phyloP scores from a whole-genome alignment of 2,113 vertebrate genomes.

The Rallus limicola region DNA sequence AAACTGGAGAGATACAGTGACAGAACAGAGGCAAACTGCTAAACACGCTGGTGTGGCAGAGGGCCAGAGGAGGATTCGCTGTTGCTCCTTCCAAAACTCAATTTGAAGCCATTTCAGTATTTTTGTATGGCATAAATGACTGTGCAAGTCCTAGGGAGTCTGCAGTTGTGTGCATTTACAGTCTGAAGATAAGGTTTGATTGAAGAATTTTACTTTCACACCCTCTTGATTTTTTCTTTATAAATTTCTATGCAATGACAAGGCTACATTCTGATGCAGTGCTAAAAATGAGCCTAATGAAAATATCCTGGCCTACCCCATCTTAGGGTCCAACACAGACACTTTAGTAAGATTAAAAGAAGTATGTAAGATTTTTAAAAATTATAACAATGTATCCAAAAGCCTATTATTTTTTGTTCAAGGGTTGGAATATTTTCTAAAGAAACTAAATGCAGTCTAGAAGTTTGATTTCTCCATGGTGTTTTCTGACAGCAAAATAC shows the following conservation, averaged over 20 bases:
- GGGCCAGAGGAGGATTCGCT: neutral
- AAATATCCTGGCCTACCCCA: neutral
- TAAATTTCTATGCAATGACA: neutral
- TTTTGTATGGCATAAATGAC: neutral
- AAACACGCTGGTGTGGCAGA: neutral
- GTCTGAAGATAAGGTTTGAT: neutral
- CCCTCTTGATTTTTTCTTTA: neutral
- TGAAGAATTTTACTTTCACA: conserved; percentile 7
- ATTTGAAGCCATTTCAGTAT: neutral
- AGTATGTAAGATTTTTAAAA: neutral
- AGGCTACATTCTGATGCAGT: neutral
- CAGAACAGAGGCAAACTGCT: neutral
- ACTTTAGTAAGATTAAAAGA: neutral
- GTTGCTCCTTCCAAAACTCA: neutral
- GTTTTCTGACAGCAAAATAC: neutral
- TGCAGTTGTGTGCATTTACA: neutral
- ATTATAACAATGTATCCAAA: neutral
- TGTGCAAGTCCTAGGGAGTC: neutral
- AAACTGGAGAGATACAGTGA: neutral
- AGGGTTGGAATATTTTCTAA: neutral
- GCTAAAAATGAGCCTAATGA: neutral
- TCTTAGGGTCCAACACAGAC: neutral
- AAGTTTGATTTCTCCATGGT: neutral
- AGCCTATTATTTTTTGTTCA: neutral
- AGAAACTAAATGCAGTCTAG: neutral